These are phyloP conservation scores for Alcedo atthis DNA, from an alignment of 2,797 vertebrate genomes.

Conservation along the genomic window DNA sequence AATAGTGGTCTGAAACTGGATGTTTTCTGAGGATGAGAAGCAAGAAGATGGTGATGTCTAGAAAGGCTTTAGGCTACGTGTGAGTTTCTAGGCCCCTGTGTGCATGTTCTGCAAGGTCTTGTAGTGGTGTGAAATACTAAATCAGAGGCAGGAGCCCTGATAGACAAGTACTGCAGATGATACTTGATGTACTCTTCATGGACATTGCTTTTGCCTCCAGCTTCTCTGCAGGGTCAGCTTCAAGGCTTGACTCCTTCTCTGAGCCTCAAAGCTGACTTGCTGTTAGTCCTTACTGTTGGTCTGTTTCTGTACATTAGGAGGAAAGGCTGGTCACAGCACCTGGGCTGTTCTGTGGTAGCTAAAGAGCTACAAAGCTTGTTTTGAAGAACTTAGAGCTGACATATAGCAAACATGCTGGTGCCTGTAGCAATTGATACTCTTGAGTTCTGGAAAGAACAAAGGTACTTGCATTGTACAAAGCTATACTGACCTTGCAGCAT, in stretches of 20 bases:
- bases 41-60: neutral
- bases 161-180: neutral
- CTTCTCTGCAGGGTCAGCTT: neutral
- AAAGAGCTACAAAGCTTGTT: neutral
- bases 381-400: neutral
- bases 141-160: neutral
- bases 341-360: neutral
- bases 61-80: neutral
- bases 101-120: neutral
- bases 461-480: neutral
- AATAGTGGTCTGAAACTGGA: neutral
- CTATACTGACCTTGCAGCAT: neutral
- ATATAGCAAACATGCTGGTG: no score
- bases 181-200: neutral
- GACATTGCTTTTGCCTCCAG: neutral
- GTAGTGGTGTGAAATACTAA: neutral
- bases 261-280: neutral
- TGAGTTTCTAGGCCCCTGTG: neutral
- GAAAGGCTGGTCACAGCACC: neutral
- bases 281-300: neutral
- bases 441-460: neutral
- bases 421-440: neutral
- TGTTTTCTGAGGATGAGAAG: neutral
- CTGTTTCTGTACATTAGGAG: neutral
- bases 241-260: neutral